phyloP scores from a whole-genome alignment of 2,113 vertebrate genomes.

The Neodontobutis hainanensis region DNA sequence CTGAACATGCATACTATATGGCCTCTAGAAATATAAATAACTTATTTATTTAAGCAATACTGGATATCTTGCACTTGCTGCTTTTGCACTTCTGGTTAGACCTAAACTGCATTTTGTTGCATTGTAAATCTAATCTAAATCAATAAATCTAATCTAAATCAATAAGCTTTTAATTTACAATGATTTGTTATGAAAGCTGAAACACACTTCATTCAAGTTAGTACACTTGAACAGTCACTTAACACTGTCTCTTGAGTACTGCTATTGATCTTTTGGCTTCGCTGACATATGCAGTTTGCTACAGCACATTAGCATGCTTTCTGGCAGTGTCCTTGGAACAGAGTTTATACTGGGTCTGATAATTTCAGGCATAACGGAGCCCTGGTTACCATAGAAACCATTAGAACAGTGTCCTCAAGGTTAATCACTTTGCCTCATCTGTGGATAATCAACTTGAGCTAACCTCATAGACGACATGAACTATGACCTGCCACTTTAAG shows the following conservation, averaged over 20 bases:
- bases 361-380: slow-evolving; percentile 30
- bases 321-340: slow-evolving; percentile 37
- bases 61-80: too few relatives aligned
- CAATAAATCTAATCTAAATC: too few relatives aligned
- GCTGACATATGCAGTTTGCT: not conserved
- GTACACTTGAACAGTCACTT: not conserved
- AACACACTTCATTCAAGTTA: not conserved
- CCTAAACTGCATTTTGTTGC: too few relatives aligned
- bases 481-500: not conserved
- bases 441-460: not conserved
- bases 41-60: too few relatives aligned
- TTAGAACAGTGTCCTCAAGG: slow-evolving; percentile 30
- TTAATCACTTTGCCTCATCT: slow-evolving; percentile 41
- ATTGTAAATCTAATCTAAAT: too few relatives aligned
- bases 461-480: too few relatives aligned
- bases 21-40: too few relatives aligned
- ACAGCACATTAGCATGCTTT: slow-evolving; percentile 18
- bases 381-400: slow-evolving; percentile 53
- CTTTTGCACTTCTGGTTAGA: too few relatives aligned
- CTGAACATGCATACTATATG: too few relatives aligned
- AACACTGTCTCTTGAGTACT: not conserved
- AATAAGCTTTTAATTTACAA: too few relatives aligned
- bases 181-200: slow-evolving; percentile 1
- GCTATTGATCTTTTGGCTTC: not conserved
- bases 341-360: slow-evolving; percentile 39